A percentile compares a stretch with the other conserved stretches of the same genome.
Evolutionary conservation across 2,888 invertebrate species (phyloP).

Genomic region (Eulithis prunata): DNA sequence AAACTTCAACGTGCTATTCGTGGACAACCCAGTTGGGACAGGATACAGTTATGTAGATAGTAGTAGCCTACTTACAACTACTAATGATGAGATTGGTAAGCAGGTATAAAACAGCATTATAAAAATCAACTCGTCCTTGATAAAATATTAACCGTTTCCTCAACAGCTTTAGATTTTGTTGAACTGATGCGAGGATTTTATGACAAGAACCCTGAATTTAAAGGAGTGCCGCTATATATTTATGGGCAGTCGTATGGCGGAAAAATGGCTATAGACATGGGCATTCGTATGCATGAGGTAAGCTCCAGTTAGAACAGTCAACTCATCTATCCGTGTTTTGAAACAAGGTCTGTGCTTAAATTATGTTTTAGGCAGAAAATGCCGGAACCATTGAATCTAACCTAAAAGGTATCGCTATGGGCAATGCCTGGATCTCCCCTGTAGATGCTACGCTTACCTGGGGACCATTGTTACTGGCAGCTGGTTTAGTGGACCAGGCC

Average conservation of each 20-base stretch:
- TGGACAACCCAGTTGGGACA: conserved; percentile 95
- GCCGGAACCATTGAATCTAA: conserved; percentile 86
- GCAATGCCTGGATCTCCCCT: conserved; percentile 96
- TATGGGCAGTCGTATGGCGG: conserved; percentile 97
- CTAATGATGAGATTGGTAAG: conserved; percentile 75
- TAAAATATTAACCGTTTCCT: conserved; percentile 13
- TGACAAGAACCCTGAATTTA: conserved; percentile 87
- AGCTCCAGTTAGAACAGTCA: too few species aligned
- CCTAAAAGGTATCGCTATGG: conserved; percentile 91
- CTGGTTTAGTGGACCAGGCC: conserved; percentile 88
- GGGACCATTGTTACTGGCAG: conserved; percentile 90
- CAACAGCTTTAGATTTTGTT: conserved; percentile 89
- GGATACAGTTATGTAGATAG: conserved; percentile 93
- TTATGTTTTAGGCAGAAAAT: conserved; percentile 83
- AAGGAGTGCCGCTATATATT: conserved; percentile 90
- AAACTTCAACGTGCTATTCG: conserved; percentile 92
- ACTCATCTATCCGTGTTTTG: too few species aligned
- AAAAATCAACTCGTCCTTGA: not conserved
- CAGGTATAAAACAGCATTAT: not conserved
- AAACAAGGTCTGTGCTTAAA: conserved; percentile 7
- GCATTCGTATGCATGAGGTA: conserved; percentile 84
- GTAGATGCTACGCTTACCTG: conserved; percentile 93
- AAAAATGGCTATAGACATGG: conserved; percentile 96
- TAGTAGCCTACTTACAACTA: conserved; percentile 57
- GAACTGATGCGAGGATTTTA: conserved; percentile 89